These are phyloP conservation scores for Keiferia lycopersicella DNA, from an alignment of 2,888 invertebrate genomes.

Conservation along the genomic window DNA sequence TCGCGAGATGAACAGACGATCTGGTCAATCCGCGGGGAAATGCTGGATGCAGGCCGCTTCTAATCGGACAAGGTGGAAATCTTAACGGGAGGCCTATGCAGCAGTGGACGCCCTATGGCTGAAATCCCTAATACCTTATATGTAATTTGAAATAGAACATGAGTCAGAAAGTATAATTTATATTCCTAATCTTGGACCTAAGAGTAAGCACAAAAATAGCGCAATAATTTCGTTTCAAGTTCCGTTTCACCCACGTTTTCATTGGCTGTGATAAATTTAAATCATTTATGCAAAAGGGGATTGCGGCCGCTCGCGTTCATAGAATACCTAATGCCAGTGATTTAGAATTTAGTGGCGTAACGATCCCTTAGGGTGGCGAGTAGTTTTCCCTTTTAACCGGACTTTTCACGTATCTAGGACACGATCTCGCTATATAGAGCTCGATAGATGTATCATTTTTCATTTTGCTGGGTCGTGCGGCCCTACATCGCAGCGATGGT, in stretches of 20 bases:
- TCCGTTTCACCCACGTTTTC: background rate
- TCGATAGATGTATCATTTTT: background rate
- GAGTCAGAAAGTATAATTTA: background rate
- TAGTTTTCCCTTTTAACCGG: background rate
- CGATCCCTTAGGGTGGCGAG: background rate
- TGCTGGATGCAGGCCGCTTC: no score
- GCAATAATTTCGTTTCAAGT: background rate
- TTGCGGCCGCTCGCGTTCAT: constrained; percentile 4
- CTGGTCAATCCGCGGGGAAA: no score
- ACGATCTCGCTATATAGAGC: background rate
- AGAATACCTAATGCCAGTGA: constrained; percentile 4
- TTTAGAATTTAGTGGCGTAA: constrained; percentile 1
- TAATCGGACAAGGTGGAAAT: no score
- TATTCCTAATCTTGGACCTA: background rate
- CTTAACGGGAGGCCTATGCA: no score
- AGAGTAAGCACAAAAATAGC: background rate
- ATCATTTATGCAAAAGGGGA: constrained; percentile 19
- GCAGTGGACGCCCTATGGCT: no score
- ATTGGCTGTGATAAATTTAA: constrained; percentile 13
- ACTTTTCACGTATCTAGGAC: background rate
- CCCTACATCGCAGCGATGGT: no score
- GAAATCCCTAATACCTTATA: no score
- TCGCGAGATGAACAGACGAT: no score
- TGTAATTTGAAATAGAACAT: no score
- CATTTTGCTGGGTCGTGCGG: background rate